Base-by-base conservation (phyloP, 1,140 invertebrate genomes). In the Drosophila mauritiana region DNA sequence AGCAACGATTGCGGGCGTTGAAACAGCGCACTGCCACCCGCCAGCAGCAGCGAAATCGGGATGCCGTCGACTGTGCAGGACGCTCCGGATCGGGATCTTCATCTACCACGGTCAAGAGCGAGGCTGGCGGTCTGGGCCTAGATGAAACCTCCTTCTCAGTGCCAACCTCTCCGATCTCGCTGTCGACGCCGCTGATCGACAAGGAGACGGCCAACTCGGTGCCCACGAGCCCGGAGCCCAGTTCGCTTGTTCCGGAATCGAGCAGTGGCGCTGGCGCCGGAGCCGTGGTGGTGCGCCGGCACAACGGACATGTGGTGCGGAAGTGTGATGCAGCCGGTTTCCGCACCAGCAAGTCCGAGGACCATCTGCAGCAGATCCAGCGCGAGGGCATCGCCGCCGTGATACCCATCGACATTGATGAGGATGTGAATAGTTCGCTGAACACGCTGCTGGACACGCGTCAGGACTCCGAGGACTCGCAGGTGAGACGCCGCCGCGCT, bases 371-470 rank as follows among this genome's bases (percentile, higher is more conserved):
- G 92, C 94, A 94, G 82, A 86, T 82, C 54, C 90, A 92, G 58
- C 91, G 92, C 46, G 92, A 92, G 53, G 90, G 83, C 69, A 89
- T 92, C 56, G 92, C 85, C 39, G 83, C 96, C 83, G 95, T 96
- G 39, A 96, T 97, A 61, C 96, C 97, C 77, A 97, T 98, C 78
- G 97, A 98, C 77, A 96, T 97, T 73, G 97, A 98, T 92, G 97
- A 98, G 92, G 97, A 98, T 92, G 95, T 98, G 68, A 97, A 97
- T 80, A 97, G 97, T 75, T 98, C 97, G 49, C 93, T 98, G 55
- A 98, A 98, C 92, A 98, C 97, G 34, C 93, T 98, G 53, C 93
- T 98, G 67, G 97, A 97, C 93, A 97, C 96, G 46, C 94, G 96
- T 77, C 95, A 95, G 15, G 96, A 96, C 91, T 94, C 94, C 40